phyloP scores from a whole-genome alignment of 1,140 invertebrate species.

The Anoplolepis gracilipes region DNA sequence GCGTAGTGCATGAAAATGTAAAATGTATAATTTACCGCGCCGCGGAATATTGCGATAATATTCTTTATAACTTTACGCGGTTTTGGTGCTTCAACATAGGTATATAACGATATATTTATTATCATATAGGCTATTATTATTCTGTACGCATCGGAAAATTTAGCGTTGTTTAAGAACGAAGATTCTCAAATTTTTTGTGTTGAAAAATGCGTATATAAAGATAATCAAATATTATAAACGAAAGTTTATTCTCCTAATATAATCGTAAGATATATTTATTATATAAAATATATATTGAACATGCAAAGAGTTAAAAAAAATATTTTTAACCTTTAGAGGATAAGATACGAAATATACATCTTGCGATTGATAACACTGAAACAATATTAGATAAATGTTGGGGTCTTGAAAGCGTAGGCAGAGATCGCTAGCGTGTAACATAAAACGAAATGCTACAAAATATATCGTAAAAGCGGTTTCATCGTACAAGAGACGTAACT shows the following conservation, averaged over 20 bases:
- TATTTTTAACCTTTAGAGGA: constrained; percentile 4
- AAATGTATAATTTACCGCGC: constrained; percentile 22
- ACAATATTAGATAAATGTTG: constrained; percentile 45
- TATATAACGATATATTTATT: constrained; percentile 29
- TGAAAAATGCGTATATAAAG: background rate
- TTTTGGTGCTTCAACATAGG: constrained; percentile 4
- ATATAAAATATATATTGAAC: background rate
- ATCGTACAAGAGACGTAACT: background rate
- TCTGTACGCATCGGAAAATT: background rate
- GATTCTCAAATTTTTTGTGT: background rate
- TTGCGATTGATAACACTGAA: constrained; percentile 43
- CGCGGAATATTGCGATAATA: constrained; percentile 18
- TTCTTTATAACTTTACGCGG: constrained; percentile 5
- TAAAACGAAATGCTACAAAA: constrained; percentile 30
- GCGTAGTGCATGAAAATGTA: constrained; percentile 4
- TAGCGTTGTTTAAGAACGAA: background rate
- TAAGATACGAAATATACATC: constrained; percentile 41
- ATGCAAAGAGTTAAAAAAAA: background rate
- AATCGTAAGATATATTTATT: background rate
- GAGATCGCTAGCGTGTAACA: background rate
- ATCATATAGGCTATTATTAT: constrained; percentile 15
- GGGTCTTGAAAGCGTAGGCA: background rate
- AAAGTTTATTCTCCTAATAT: background rate
- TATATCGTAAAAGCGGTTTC: constrained; percentile 25
- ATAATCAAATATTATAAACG: background rate